A percentile compares a stretch with the other conserved stretches of the same genome.
Evolutionary conservation across 2,797 vertebrate species (phyloP).

Genomic region (Sebastes steindachneri): DNA sequence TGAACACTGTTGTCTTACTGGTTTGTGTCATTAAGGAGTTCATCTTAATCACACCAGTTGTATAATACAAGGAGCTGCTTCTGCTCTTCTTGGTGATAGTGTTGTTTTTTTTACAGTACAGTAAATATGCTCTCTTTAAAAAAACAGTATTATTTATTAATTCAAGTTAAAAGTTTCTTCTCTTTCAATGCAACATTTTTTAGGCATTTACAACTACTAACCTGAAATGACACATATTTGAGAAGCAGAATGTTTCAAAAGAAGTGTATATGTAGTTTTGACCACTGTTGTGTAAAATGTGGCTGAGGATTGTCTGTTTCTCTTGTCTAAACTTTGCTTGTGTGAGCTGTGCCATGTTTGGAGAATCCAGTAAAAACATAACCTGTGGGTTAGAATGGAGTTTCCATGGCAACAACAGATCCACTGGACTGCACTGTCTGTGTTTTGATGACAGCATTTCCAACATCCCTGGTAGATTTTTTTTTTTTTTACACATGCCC

Average conservation of each 20-base stretch:
- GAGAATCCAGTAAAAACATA: slow-evolving; percentile 42
- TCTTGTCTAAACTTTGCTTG: slow-evolving; percentile 31
- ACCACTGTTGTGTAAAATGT: slow-evolving; percentile 3
- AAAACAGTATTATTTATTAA: not conserved
- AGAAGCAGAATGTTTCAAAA: not conserved
- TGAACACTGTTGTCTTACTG: not conserved
- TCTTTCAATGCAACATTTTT: not conserved
- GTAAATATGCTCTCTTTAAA: not conserved
- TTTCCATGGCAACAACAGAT: slow-evolving; percentile 29
- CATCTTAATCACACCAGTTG: not conserved
- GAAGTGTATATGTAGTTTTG: not conserved
- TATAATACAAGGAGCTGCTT: not conserved
- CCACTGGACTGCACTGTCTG: not conserved
- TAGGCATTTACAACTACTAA: not conserved
- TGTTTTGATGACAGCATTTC: slow-evolving; percentile 24
- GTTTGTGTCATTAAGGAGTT: not conserved
- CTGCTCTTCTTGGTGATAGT: not conserved
- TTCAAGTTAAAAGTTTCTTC: not conserved
- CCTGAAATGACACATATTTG: not conserved
- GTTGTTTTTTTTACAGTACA: not conserved
- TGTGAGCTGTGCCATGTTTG: slow-evolving; percentile 7
- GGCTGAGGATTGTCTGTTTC: not conserved
- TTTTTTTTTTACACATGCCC: not conserved
- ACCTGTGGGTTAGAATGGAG: not conserved
- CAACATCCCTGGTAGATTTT: not conserved